phyloP scores from a whole-genome alignment of 1,140 invertebrate species.

The Leptinotarsa texana region DNA sequence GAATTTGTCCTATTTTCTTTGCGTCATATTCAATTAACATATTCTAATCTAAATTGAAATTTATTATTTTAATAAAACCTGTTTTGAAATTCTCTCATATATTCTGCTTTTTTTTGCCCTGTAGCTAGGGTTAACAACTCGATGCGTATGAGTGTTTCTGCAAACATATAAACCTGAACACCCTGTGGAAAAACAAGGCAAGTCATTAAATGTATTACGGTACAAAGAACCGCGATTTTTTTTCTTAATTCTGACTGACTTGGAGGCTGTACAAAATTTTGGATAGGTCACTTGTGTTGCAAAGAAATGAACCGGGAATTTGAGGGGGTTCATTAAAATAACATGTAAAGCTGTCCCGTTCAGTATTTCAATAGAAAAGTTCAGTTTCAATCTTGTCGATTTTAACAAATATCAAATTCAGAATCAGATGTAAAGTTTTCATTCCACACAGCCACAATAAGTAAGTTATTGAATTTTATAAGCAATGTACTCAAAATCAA shows the following conservation, averaged over 20 bases:
- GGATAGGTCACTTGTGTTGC: not conserved
- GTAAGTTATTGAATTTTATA: conserved; percentile 20
- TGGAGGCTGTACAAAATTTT: conserved; percentile 23
- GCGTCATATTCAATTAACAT: not conserved
- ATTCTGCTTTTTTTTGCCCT: conserved; percentile 54
- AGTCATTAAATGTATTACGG: conserved; percentile 35
- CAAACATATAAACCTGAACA: conserved; percentile 47
- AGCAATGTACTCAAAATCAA: conserved; percentile 16
- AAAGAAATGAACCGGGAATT: no score
- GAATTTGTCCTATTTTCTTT: not conserved
- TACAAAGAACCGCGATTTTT: conserved; percentile 1
- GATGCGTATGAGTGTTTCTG: conserved; percentile 49
- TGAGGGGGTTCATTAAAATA: not conserved
- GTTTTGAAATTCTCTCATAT: conserved; percentile 39
- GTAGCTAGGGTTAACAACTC: conserved; percentile 55
- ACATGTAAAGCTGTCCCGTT: not conserved
- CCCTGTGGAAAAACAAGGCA: conserved; percentile 53
- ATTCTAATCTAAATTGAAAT: not conserved
- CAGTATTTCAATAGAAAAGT: not conserved
- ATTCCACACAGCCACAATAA: conserved; percentile 9
- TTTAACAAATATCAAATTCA: not conserved
- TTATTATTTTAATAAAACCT: conserved; percentile 8
- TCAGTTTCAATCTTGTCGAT: not conserved
- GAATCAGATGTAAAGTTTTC: not conserved
- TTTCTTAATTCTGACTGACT: conserved; percentile 31